Conservation (phyloP, 2,113 vertebrate genomes). For the Centropristis striata region DNA sequence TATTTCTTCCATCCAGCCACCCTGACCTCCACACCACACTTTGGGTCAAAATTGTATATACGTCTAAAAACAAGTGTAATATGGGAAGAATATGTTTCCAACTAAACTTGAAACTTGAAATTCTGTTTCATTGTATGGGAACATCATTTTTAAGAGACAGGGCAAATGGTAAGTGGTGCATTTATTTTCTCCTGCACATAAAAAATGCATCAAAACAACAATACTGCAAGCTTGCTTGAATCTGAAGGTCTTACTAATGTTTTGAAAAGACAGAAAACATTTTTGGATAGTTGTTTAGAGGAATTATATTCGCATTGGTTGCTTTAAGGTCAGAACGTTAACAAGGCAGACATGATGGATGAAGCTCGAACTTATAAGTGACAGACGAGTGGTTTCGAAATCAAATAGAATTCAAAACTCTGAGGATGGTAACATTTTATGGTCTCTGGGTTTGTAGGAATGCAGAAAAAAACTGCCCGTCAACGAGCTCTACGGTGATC, state of each 20-base stretch:
- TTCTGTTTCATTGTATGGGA: too few species aligned
- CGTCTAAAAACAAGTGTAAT: too few species aligned
- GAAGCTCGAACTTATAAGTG: conserved; percentile 1
- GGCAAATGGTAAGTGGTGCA: too few species aligned
- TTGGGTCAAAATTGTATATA: too few species aligned
- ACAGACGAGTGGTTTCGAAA: conserved; percentile 35
- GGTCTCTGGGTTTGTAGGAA: not conserved
- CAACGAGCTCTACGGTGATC: not conserved
- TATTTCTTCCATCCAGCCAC: too few species aligned
- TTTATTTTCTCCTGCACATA: too few species aligned
- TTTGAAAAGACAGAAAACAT: not conserved
- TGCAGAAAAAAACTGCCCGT: not conserved
- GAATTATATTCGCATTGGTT: not conserved
- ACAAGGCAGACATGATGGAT: conserved; percentile 32
- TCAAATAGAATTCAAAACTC: conserved; percentile 23
- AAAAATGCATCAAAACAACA: too few species aligned
- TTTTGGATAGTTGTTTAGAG: not conserved
- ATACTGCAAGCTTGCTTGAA: too few species aligned
- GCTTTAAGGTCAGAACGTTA: conserved; percentile 4
- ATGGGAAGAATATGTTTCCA: too few species aligned
- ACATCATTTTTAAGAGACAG: too few species aligned
- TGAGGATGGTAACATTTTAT: conserved; percentile 11
- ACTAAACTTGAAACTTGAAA: too few species aligned
- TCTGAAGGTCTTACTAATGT: not conserved
- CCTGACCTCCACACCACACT: too few species aligned